These are phyloP conservation scores for Acrobasis repandana DNA, from an alignment of 2,888 invertebrate genomes.

Conservation along the genomic window DNA sequence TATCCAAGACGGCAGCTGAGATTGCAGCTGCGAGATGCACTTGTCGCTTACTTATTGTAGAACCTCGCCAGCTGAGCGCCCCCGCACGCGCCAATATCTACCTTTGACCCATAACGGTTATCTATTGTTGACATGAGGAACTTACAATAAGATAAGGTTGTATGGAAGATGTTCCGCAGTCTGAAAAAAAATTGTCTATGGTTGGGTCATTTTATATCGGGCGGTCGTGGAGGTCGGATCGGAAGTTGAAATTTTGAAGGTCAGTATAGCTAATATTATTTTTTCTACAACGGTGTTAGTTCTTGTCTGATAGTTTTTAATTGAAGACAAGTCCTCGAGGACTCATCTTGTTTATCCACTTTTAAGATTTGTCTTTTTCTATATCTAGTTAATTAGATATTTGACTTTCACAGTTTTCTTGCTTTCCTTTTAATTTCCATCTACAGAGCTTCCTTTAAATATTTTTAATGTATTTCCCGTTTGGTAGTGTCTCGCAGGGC, in stretches of 20 bases:
- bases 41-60: conserved; percentile 24
- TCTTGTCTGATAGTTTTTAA: neutral
- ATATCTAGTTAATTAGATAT: no score
- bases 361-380: no score
- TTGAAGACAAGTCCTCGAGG: no score
- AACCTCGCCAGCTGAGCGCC: conserved; percentile 26
- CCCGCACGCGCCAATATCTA: conserved; percentile 35
- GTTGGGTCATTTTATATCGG: conserved; percentile 1
- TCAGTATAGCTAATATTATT: neutral
- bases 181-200: conserved; percentile 16
- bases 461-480: no score
- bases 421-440: no score
- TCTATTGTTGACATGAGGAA: conserved; percentile 26
- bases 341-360: no score
- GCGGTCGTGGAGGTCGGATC: neutral
- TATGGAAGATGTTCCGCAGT: neutral
- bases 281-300: neutral
- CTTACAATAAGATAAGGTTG: conserved; percentile 10
- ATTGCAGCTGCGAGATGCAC: conserved; percentile 25
- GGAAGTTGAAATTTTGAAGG: neutral
- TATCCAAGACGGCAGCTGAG: conserved; percentile 15
- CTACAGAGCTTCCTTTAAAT: no score
- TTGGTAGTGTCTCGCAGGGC: no score
- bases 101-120: conserved; percentile 47
- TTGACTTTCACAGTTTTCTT: no score